A percentile compares a stretch with the other conserved stretches of the same genome.
Conservation (phyloP, 2,113 vertebrate species). For the Oryzias melastigma region DNA sequence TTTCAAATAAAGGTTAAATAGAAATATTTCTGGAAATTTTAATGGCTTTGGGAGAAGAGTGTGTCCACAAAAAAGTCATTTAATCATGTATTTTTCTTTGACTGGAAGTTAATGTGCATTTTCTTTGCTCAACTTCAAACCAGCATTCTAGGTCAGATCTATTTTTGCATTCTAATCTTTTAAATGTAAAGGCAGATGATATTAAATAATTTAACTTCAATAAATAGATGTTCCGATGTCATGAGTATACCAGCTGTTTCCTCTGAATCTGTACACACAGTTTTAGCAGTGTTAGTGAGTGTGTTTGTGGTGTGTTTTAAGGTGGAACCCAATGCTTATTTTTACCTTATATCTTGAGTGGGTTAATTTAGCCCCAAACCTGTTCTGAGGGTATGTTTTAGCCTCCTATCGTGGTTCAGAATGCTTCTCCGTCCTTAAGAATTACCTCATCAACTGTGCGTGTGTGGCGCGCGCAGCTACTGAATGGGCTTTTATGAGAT, state of each 20-base stretch:
- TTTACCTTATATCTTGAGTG: not conserved
- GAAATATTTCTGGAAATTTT: too few relatives aligned
- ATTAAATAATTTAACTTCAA: not conserved
- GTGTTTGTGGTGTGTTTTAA: not conserved
- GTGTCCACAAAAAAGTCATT: too few relatives aligned
- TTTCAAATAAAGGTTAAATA: too few relatives aligned
- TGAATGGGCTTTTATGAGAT: not conserved
- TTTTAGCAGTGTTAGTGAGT: not conserved
- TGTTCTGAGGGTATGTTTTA: conserved; percentile 1
- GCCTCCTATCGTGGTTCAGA: not conserved
- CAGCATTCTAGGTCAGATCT: not conserved
- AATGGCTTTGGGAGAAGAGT: too few relatives aligned
- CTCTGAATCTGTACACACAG: too few relatives aligned
- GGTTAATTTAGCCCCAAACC: conserved; percentile 8
- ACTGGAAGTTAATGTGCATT: conserved; percentile 1
- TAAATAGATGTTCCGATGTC: not conserved
- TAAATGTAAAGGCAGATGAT: not conserved
- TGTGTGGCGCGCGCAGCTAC: not conserved
- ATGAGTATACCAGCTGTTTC: not conserved
- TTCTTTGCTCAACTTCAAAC: conserved; percentile 1
- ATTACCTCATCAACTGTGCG: not conserved
- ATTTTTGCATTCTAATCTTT: not conserved
- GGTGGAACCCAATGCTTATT: not conserved
- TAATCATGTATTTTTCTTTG: too few relatives aligned
- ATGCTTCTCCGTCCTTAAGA: not conserved